phyloP scores from a whole-genome alignment of 2,797 vertebrate genomes.

The Premnoplex brunnescens region DNA sequence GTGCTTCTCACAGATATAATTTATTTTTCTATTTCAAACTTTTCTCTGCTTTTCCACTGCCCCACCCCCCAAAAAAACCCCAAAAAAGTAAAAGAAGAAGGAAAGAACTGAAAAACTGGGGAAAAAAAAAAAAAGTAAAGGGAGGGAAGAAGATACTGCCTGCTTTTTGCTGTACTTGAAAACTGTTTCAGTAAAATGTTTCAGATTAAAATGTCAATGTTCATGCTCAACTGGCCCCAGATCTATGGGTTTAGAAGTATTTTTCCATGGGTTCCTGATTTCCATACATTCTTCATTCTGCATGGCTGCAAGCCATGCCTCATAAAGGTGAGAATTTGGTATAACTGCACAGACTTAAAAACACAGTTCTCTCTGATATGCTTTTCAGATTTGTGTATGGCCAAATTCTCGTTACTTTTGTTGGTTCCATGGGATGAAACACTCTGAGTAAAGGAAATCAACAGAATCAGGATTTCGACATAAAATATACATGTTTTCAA shows the following conservation, averaged over 20 bases:
- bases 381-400: background rate
- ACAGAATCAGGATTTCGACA: background rate
- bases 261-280: slow-evolving; percentile 33
- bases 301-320: slow-evolving; percentile 36
- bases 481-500: background rate
- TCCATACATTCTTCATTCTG: slow-evolving; percentile 8
- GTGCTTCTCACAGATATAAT: background rate
- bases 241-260: slow-evolving; percentile 7
- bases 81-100: background rate
- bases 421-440: background rate
- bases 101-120: background rate
- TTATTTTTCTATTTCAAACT: background rate
- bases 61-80: background rate
- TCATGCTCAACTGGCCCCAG: slow-evolving; percentile 5
- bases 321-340: slow-evolving; percentile 48
- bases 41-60: background rate
- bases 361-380: background rate
- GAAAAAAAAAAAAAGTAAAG: background rate
- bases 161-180: background rate
- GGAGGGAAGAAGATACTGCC: background rate
- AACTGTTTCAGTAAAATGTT: slow-evolving; percentile 6
- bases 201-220: slow-evolving; percentile 22
- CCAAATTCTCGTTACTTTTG: background rate
- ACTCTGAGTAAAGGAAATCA: background rate
- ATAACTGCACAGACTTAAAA: background rate